These are phyloP conservation scores for Vanessa atalanta DNA, from an alignment of 1,140 invertebrate species.

Conservation along the genomic window DNA sequence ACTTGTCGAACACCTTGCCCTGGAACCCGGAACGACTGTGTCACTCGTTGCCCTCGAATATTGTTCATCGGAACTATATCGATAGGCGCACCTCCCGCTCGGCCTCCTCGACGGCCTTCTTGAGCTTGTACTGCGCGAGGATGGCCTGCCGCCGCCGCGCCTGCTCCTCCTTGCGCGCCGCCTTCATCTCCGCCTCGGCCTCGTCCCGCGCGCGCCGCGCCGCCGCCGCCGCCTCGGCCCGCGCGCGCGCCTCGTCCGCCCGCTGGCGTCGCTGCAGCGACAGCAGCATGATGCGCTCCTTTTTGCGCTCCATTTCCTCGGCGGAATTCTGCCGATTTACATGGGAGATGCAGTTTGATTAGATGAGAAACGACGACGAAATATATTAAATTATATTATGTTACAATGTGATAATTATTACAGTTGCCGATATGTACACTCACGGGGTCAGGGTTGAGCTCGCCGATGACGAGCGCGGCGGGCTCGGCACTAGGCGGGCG, in stretches of 20 bases:
- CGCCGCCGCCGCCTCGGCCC: slow-evolving; percentile 92
- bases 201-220: slow-evolving; percentile 89
- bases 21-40: slow-evolving; percentile 26
- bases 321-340: slow-evolving; percentile 84
- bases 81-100: slow-evolving; percentile 87
- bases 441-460: slow-evolving; percentile 67
- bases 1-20: slow-evolving; percentile 89
- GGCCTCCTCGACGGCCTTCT: slow-evolving; percentile 95
- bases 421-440: slow-evolving; percentile 22
- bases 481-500: slow-evolving; percentile 51
- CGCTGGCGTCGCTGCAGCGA: slow-evolving; percentile 93
- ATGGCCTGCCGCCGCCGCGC: slow-evolving; percentile 91
- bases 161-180: slow-evolving; percentile 95
- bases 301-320: slow-evolving; percentile 94
- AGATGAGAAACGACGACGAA: background rate
- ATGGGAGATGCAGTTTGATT: background rate
- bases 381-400: background rate
- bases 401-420: slow-evolving; percentile 1
- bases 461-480: slow-evolving; percentile 68
- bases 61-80: too few relatives aligned
- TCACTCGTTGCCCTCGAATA: slow-evolving; percentile 15
- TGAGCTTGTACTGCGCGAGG: slow-evolving; percentile 96
- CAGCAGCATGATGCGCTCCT: slow-evolving; percentile 92
- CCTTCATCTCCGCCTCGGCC: slow-evolving; percentile 91
- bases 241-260: slow-evolving; percentile 91